Conservation (phyloP, 2,888 invertebrate genomes). For the Ischnus inquisitorius region DNA sequence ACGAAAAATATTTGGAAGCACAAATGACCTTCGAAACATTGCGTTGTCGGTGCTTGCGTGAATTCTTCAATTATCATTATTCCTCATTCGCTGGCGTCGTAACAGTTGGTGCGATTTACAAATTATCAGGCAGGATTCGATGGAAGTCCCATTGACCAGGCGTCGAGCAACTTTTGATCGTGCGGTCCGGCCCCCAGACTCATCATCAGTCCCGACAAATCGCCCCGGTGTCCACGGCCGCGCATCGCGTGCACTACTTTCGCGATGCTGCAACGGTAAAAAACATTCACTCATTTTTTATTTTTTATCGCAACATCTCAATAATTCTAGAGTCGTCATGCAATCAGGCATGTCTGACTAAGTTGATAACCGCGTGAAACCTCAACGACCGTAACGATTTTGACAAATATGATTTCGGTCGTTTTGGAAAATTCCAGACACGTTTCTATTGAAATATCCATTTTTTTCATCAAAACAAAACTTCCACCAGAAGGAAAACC, state of each 20-base stretch:
- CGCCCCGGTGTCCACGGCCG: slow-evolving; percentile 80
- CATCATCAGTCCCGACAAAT: slow-evolving; percentile 82
- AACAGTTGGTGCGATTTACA: neutral
- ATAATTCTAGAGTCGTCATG: no score
- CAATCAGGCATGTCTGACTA: neutral
- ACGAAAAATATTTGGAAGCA: neutral
- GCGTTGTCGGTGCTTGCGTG: neutral
- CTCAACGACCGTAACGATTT: no score
- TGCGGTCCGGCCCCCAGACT: slow-evolving; percentile 83
- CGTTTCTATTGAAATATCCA: no score
- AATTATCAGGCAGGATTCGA: slow-evolving; percentile 80
- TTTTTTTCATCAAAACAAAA: no score
- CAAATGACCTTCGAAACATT: neutral
- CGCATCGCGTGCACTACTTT: slow-evolving; percentile 83
- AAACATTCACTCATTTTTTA: no score
- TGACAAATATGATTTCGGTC: neutral
- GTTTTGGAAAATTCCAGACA: neutral
- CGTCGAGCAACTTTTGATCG: slow-evolving; percentile 82
- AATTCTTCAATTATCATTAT: neutral
- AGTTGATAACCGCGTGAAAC: no score
- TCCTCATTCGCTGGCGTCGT: neutral
- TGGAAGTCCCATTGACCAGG: slow-evolving; percentile 83
- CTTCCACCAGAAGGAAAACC: no score
- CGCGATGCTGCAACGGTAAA: slow-evolving; percentile 79
- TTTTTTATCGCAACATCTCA: neutral